Percentiles rank a stretch among this genome's conserved stretches.
Conservation (phyloP, 2,888 invertebrate species). For the Amblyjoppa proteus region DNA sequence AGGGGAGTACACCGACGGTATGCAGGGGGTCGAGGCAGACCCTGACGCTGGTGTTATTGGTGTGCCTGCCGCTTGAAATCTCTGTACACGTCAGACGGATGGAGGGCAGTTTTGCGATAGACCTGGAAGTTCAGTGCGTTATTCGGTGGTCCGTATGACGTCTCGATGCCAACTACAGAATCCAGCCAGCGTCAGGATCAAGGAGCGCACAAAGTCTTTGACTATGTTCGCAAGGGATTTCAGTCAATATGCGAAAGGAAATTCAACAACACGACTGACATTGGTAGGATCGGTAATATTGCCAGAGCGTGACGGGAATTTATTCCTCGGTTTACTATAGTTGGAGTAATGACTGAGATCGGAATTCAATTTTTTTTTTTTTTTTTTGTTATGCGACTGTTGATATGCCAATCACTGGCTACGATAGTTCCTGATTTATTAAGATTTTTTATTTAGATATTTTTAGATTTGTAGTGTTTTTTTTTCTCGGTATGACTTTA, state of each 20-base stretch:
- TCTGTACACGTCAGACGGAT: constrained; percentile 1
- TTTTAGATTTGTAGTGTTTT: no score
- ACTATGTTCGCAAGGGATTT: constrained; percentile 9
- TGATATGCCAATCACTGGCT: no score
- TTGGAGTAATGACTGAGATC: no score
- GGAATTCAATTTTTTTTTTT: no score
- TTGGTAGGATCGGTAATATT: neutral
- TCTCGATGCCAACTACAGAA: neutral
- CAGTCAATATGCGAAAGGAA: neutral
- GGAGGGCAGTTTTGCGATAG: constrained; percentile 35
- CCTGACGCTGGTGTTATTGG: constrained; percentile 36
- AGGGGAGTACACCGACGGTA: neutral
- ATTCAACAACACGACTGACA: neutral
- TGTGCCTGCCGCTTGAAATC: neutral
- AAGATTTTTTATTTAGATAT: no score
- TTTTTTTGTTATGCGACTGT: no score
- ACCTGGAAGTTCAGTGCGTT: constrained; percentile 9
- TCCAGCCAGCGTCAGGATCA: neutral
- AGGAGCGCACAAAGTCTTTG: neutral
- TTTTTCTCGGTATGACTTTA: no score
- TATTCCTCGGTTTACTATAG: no score
- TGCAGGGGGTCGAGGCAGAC: neutral
- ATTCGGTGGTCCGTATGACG: neutral
- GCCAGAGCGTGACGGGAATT: no score
- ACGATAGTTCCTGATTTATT: no score